Percentiles rank a stretch among this genome's conserved stretches.
Evolutionary conservation across 2,113 vertebrate species (phyloP).

Genomic region (Prionailurus viverrinus): DNA sequence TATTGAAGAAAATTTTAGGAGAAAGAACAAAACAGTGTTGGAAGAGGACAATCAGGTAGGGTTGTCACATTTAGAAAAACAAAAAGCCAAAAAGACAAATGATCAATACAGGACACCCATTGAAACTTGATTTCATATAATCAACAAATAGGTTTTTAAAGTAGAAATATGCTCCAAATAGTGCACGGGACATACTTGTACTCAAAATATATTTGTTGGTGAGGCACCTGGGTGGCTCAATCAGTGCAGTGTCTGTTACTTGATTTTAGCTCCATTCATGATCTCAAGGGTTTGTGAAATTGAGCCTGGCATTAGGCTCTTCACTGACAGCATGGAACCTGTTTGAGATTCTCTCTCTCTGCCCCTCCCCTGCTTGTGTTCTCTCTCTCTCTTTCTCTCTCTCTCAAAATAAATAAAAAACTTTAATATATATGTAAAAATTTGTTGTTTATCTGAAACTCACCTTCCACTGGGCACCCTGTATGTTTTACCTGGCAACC

Average conservation of each 20-base stretch:
- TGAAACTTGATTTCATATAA: slow-evolving; percentile 25
- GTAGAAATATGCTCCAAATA: neutral
- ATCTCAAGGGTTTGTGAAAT: no score
- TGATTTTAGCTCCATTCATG: no score
- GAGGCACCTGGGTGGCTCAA: no score
- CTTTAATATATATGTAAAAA: no score
- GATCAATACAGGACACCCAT: neutral
- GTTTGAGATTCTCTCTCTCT: no score
- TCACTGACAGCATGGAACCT: no score
- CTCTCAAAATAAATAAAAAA: no score
- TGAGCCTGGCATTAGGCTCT: no score
- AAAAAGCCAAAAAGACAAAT: neutral
- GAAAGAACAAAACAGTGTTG: slow-evolving; percentile 8
- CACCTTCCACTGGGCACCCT: neutral
- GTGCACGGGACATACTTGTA: neutral
- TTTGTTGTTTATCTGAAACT: slow-evolving; percentile 16
- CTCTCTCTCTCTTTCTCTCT: no score
- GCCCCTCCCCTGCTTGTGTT: no score
- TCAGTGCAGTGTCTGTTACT: no score
- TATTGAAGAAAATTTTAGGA: slow-evolving; percentile 39
- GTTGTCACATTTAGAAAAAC: neutral
- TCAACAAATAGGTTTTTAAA: slow-evolving; percentile 22
- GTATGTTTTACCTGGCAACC: neutral
- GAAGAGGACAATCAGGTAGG: neutral
- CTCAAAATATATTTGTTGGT: neutral